Evolutionary conservation across 2,797 vertebrate genomes (phyloP).

Genomic region (Borostomias antarcticus): DNA sequence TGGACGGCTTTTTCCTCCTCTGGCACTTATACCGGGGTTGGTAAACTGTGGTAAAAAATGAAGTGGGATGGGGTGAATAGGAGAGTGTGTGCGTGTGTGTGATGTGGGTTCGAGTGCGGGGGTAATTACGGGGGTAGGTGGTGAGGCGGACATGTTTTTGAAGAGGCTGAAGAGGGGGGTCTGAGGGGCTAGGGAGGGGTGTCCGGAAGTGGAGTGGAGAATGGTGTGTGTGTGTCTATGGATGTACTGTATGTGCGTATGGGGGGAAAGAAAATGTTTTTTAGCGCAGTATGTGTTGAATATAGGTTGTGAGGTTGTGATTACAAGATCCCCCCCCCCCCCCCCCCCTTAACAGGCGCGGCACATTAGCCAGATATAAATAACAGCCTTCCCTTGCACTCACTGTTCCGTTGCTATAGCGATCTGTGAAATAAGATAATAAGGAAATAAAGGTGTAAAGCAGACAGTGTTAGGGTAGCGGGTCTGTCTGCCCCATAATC

Average conservation of each 20-base stretch:
- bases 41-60: slow-evolving; percentile 65
- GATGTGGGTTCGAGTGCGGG: slow-evolving; percentile 49
- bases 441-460: background rate
- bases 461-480: background rate
- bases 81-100: slow-evolving; percentile 21
- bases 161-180: slow-evolving; percentile 58
- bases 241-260: slow-evolving; percentile 21
- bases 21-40: slow-evolving; percentile 58
- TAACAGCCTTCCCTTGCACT: background rate
- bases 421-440: slow-evolving; percentile 20
- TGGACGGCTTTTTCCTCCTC: slow-evolving; percentile 73
- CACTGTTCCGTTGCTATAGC: slow-evolving; percentile 53
- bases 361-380: slow-evolving; percentile 49
- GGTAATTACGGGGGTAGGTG: slow-evolving; percentile 43
- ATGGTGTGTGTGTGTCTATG: slow-evolving; percentile 22
- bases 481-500: slow-evolving; percentile 43
- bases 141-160: slow-evolving; percentile 53
- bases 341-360: slow-evolving; percentile 44
- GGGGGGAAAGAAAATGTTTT: background rate
- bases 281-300: background rate
- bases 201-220: slow-evolving; percentile 49
- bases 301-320: background rate
- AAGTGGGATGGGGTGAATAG: slow-evolving; percentile 51
- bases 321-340: slow-evolving; percentile 35
- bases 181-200: slow-evolving; percentile 59